A percentile compares a stretch with the other conserved stretches of the same genome.
Evolutionary conservation across 2,113 vertebrate species (phyloP).

Genomic region (Electrona antarctica): DNA sequence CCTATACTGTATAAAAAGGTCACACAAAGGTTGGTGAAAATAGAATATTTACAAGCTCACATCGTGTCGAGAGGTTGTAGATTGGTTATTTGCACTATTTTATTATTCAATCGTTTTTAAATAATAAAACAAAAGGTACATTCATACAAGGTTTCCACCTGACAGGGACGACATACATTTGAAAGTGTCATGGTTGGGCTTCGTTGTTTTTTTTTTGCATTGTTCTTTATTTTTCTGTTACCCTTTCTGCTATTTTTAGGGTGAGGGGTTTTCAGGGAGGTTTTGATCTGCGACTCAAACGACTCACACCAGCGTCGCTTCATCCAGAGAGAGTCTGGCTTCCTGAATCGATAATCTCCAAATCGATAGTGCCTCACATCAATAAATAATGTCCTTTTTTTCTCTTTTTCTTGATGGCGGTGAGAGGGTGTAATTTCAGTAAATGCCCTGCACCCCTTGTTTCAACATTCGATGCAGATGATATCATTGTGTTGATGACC

Average conservation of each 20-base stretch:
- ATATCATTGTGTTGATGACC: neutral
- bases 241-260: neutral
- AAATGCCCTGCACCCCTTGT: neutral
- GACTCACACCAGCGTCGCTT: neutral
- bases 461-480: neutral
- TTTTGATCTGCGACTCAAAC: neutral
- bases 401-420: neutral
- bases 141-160: no score
- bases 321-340: conserved; percentile 9
- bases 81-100: no score
- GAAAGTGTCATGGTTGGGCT: neutral
- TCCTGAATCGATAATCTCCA: conserved; percentile 22
- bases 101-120: no score
- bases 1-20: no score
- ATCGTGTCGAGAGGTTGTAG: no score
- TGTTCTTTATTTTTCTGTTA: no score
- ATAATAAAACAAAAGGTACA: no score
- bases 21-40: no score
- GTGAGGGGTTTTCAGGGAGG: neutral
- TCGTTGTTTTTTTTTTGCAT: neutral
- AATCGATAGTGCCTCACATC: conserved; percentile 26
- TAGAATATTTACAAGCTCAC: no score
- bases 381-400: conserved; percentile 22
- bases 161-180: neutral
- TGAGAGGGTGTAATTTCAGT: neutral